These are phyloP conservation scores for Rhagophthalmus giganteus DNA, from an alignment of 2,888 invertebrate species.

Conservation along the genomic window DNA sequence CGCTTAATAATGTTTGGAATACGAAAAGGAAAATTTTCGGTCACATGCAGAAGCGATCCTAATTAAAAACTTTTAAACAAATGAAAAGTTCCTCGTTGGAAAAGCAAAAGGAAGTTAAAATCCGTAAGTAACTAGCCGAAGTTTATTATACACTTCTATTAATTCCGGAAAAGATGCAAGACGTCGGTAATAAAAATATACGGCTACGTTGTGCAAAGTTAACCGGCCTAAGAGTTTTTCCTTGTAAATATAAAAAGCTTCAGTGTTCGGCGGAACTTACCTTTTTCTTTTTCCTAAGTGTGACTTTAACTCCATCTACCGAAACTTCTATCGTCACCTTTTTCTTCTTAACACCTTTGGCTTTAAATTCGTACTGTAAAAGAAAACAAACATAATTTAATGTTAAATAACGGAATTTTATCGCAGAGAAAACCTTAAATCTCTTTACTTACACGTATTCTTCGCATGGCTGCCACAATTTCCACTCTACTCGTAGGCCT, in stretches of 20 bases:
- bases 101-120: too few species aligned
- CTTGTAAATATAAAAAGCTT: slow-evolving; percentile 7
- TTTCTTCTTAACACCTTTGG: slow-evolving; percentile 95
- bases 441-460: slow-evolving; percentile 83
- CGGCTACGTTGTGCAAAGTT: slow-evolving; percentile 9
- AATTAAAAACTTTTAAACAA: neutral
- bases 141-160: neutral
- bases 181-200: slow-evolving; percentile 9
- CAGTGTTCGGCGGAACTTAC: slow-evolving; percentile 49
- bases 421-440: neutral
- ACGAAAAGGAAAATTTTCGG: too few species aligned
- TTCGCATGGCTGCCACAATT: slow-evolving; percentile 98
- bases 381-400: neutral
- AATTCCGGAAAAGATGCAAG: neutral
- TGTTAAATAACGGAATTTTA: neutral
- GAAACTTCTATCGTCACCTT: slow-evolving; percentile 95
- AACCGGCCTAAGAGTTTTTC: slow-evolving; percentile 20
- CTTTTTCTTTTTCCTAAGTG: slow-evolving; percentile 79
- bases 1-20: too few species aligned
- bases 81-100: neutral
- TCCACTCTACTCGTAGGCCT: slow-evolving; percentile 95
- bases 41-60: too few species aligned
- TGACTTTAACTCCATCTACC: slow-evolving; percentile 91
- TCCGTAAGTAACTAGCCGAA: too few species aligned
- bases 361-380: slow-evolving; percentile 97